Evolutionary conservation across 2,797 vertebrate species (phyloP).

Genomic region (Danio tinwini): DNA sequence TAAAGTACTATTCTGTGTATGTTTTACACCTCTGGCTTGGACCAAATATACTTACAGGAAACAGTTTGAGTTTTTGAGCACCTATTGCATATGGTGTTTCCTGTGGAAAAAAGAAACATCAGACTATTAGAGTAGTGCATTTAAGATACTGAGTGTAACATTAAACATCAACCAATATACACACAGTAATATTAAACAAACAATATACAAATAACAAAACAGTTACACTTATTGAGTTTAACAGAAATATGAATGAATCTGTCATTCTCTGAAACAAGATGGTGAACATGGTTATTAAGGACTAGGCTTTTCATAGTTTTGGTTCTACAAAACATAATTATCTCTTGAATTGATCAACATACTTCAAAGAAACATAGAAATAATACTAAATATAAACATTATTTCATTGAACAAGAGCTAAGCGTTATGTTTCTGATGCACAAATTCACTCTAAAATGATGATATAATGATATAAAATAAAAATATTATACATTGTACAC

Average conservation of each 20-base stretch:
- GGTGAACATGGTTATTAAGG: too few relatives aligned
- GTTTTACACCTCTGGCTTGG: too few relatives aligned
- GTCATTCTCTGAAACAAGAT: not conserved
- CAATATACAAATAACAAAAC: not conserved
- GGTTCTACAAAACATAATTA: not conserved
- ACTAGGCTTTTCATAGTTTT: not conserved
- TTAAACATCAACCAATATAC: not conserved
- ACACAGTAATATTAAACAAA: not conserved
- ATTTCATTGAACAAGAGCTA: too few relatives aligned
- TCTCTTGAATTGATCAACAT: not conserved
- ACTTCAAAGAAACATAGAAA: too few relatives aligned
- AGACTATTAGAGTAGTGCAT: not conserved
- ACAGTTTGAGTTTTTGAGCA: slow-evolving; percentile 78
- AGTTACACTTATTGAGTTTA: not conserved
- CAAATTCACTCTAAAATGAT: too few relatives aligned
- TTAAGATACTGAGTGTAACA: not conserved
- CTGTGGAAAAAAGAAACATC: slow-evolving; percentile 71
- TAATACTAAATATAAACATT: too few relatives aligned
- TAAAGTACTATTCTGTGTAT: too few relatives aligned
- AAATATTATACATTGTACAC: too few relatives aligned
- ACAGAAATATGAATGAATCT: not conserved
- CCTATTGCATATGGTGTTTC: slow-evolving; percentile 80
- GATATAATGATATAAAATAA: too few relatives aligned
- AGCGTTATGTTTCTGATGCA: too few relatives aligned
- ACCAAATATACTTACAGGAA: slow-evolving; percentile 83